Evolutionary conservation across 2,888 invertebrate species (phyloP), one percentile per base, ranked within the genome.

Genomic region (Tachina lurida): DNA sequence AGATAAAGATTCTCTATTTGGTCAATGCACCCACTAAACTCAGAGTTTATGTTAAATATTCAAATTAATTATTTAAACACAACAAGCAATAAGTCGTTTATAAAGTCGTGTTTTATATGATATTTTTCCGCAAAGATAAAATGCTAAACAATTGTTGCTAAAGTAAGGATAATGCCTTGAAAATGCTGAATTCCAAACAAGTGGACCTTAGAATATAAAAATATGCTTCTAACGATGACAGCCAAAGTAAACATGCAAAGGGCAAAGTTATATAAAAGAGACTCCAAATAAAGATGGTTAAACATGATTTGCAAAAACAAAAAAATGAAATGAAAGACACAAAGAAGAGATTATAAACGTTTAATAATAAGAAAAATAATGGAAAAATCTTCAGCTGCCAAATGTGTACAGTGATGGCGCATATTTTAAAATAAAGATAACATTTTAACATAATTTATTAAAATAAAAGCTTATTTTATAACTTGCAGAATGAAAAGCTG

Each of bases 1-100:
- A 60, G 74, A 43, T 60, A 60, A 45, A 60, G 52, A 74, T 81
- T 74, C 22, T 74, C 19, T 12, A 58, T 58, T 56, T 60, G 78
- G 70, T 70, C 85, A 71, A 47, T 63, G 63, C 41, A 62, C 43
- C 67, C 39, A 12, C 49, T 10, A 70, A 54, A 41, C 19, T 68
- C 22, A 22, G 15, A 49, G 15, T 70, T 75, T 75, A 31, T 60
- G 58, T 65, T 65, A 83, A 82, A 85, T 86, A 86, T 86, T 83
- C 75, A 86, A 83, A 86, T 83, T 86, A 86, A 86, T 86, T 86
- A 86, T 86, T 62, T 43, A 65, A 65, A 52, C 54, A 54, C 19
- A 58, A 67, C 54, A 70, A 58, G 39, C 31, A 56, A 60, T 54
- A 60, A 9, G 47, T 54, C 54, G n/a, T 52, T 52, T 58, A 52